phyloP scores from a whole-genome alignment of 1,140 invertebrate species.

The Tribolium madens region DNA sequence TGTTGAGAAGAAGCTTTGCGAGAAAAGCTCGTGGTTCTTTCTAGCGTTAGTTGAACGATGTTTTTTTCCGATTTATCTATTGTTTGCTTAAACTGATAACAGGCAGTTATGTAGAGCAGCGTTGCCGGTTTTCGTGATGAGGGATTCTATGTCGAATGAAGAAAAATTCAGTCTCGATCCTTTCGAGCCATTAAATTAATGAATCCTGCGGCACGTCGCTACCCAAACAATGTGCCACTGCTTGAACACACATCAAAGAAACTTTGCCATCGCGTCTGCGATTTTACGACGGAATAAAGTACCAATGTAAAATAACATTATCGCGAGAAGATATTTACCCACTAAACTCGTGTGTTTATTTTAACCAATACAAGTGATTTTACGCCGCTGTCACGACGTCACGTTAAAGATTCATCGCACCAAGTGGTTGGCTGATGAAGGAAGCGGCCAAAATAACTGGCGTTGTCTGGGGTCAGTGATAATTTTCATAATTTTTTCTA shows the following conservation, averaged over 20 bases:
- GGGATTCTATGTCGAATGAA: neutral
- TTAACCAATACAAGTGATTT: constrained; percentile 13
- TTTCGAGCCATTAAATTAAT: constrained; percentile 17
- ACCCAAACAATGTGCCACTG: constrained; percentile 27
- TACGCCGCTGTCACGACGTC: neutral
- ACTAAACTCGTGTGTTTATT: constrained; percentile 31
- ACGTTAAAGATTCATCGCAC: neutral
- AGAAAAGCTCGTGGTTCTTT: neutral
- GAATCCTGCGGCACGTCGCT: constrained; percentile 21
- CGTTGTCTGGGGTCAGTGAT: neutral
- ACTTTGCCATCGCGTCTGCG: neutral
- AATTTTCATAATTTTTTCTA: neutral
- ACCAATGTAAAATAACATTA: constrained; percentile 19
- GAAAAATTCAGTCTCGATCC: constrained; percentile 11
- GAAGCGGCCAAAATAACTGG: neutral
- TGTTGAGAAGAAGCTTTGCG: neutral
- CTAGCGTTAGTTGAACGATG: neutral
- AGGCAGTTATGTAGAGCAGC: neutral
- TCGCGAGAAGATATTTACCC: constrained; percentile 15
- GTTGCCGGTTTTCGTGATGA: neutral
- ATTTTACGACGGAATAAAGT: constrained; percentile 23
- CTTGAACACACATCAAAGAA: constrained; percentile 23
- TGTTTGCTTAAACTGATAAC: constrained; percentile 17
- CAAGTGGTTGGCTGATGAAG: neutral
- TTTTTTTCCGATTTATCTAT: neutral